Base-by-base conservation (phyloP, 2,888 invertebrate species). In the Euclidia mi region DNA sequence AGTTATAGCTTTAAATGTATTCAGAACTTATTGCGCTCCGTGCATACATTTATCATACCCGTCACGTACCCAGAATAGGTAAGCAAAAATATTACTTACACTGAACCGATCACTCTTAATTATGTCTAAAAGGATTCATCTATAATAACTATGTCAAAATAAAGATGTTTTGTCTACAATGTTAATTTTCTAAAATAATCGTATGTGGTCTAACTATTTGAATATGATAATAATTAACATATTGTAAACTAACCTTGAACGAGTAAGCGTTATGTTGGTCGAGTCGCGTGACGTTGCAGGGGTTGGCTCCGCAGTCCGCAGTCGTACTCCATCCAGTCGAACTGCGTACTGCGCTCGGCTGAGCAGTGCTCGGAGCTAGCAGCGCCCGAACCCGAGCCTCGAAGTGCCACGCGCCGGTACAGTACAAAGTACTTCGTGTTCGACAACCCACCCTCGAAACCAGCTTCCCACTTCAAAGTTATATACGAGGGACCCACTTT, bases 401-500 rank as follows among this genome's bases (percentile, higher is more conserved):
- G 71, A 1, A 71, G 61, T n/a, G 96, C 95, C 1, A 96, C 96
- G 20, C 97, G 96, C 38, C 96, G 96, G 84, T 97, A 98, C 28
- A 96, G 96, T n/a, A 98, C 97, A 79, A 97, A 97, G 90, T 97
- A 98, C 82, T 98, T 98, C 0, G 98, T 98, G 76, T 97, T 97
- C 42, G 96, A 96, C 49, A 98, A 90, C 0, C 98, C 98, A 0
- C 98, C 98, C 85, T 98, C 98, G 84, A 98, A 99, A 0, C 98
- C 98, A 0, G 98, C 96, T n/a, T n/a, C n/a, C n/a, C n/a, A n/a
- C n/a, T 96, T 95, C 14, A 98, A 91, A 0, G 97, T 96, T 0
- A 98, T 97, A 79, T 95, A 97, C 51, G 97, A 97, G 9, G 97
- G 97, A 0, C 98, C 98, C 0, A 97, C 95, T 80, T 97, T 96